phyloP scores from a whole-genome alignment of 2,888 invertebrate genomes.

The Lycia hirtaria region DNA sequence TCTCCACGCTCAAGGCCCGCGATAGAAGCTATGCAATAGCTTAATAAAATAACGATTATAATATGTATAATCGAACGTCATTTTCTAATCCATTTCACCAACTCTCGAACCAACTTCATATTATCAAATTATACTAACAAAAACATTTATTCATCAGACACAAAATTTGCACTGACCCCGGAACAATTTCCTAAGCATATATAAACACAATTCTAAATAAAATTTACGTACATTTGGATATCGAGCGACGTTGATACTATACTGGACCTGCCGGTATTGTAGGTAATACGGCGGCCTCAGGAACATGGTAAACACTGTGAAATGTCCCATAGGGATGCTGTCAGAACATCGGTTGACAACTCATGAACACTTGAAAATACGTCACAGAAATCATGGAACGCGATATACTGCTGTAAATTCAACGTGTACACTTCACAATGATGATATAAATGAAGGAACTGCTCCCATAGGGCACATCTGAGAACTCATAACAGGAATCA shows the following conservation, averaged over 20 bases:
- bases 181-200: background rate
- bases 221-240: slow-evolving; percentile 4
- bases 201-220: background rate
- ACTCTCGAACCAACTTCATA: background rate
- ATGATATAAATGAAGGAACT: too few relatives aligned
- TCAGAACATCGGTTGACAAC: background rate
- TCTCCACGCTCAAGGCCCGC: too few relatives aligned
- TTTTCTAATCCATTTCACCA: background rate
- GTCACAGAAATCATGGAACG: background rate
- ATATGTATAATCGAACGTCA: too few relatives aligned
- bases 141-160: background rate
- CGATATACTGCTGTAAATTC: background rate
- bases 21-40: too few relatives aligned
- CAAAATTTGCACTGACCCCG: background rate
- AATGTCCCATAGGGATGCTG: background rate
- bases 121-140: slow-evolving; percentile 8
- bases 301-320: slow-evolving; percentile 14
- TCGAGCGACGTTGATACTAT: slow-evolving; percentile 6
- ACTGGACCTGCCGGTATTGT: slow-evolving; percentile 20
- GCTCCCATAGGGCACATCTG: too few relatives aligned
- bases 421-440: background rate
- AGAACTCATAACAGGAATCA: too few relatives aligned
- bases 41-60: too few relatives aligned
- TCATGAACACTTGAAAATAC: background rate
- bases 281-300: slow-evolving; percentile 17